phyloP scores from a whole-genome alignment of 2,888 invertebrate genomes.

The Acronicta leporina region DNA sequence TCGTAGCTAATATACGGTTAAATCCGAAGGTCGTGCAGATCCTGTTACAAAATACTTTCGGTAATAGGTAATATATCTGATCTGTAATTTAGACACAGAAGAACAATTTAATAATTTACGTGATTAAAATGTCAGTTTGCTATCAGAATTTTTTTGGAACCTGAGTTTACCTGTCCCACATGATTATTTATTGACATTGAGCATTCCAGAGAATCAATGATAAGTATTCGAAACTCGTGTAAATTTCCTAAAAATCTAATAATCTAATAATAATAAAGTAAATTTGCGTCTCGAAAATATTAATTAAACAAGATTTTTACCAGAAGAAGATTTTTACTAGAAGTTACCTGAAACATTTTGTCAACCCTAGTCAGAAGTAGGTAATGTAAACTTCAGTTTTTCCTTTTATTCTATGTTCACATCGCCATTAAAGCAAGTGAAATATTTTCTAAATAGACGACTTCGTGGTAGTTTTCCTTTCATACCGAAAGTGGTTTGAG shows the following conservation, averaged over 20 bases:
- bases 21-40: not conserved
- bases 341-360: constrained; percentile 2
- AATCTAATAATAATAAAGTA: too few species aligned
- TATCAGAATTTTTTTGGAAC: not conserved
- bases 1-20: not conserved
- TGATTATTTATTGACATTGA: too few species aligned
- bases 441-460: constrained; percentile 46
- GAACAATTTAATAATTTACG: too few species aligned
- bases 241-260: too few species aligned
- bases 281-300: too few species aligned
- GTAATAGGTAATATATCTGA: not conserved
- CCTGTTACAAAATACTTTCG: not conserved
- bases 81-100: not conserved
- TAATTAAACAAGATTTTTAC: too few species aligned
- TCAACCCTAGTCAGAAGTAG: constrained; percentile 36
- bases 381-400: constrained; percentile 39
- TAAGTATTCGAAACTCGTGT: too few species aligned
- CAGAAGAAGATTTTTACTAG: too few species aligned
- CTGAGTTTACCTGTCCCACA: too few species aligned
- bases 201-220: too few species aligned
- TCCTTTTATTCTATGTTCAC: constrained; percentile 12
- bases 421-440: constrained; percentile 33
- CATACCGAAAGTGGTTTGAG: constrained; percentile 12
- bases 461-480: constrained; percentile 20
- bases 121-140: not conserved